Base-by-base conservation (phyloP, 2,888 invertebrate species). In the Trachelus iudaicus region DNA sequence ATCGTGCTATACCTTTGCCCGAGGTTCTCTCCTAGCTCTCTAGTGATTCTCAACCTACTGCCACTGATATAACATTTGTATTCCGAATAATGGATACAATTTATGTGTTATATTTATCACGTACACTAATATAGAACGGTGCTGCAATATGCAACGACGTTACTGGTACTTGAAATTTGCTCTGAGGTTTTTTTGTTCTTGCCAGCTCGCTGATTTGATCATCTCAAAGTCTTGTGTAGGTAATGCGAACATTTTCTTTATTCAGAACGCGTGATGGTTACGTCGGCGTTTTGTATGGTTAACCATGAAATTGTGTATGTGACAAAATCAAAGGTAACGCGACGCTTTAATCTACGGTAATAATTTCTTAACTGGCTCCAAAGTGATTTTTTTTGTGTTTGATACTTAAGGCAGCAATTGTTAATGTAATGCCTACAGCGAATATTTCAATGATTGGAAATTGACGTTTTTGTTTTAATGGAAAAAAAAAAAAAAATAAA, bases 11-110 rank as follows among this genome's bases (percentile, higher is more conserved):
- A 76, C 76, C 74, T 73, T 79, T 75, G 76, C 69, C 15, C 69
- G 37, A 33, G 73, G 68, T 73, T 34, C 69, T 33, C 73, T 75
- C 71, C 71, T 33, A 71, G 71, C 33, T 81, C 79, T 81, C 82
- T 84, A 83, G 85, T 80, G 84, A 84, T 83, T 84, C 85, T 84
- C 85, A 83, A 85, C 85, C 81, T 81, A 79, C 77, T 79, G 77
- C 81, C 9, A 23, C 1, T 56, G 23, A 56, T 23, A 3, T 23
- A 56, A 56, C 23, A 23, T 56, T 56, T 56, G 23, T 56, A 56
- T 23, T 56, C 2, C 23, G 23, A 56, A 56, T 56, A 56, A 56
- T 23, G 56, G 23, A 56, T 23, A 23, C 6, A 23, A 56, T 56
- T 23, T 56, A 9, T 56, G 23, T 56, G 2, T 56, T 9, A 9